Evolutionary conservation across 2,797 vertebrate species (phyloP).

Genomic region (Trachurus trachurus): DNA sequence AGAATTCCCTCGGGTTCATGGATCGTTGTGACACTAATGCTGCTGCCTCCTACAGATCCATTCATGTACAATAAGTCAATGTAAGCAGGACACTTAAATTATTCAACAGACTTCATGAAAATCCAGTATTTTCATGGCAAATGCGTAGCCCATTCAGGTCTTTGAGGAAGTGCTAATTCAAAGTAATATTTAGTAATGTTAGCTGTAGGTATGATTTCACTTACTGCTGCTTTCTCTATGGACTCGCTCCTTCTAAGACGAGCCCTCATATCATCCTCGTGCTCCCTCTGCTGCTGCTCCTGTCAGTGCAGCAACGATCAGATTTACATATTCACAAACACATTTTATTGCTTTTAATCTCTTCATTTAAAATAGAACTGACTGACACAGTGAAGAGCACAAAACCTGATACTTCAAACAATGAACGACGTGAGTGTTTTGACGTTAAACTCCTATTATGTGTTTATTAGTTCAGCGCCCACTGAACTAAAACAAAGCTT

Average conservation of each 20-base stretch:
- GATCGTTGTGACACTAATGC: constrained; percentile 87
- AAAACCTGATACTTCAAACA: constrained; percentile 10
- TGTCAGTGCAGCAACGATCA: constrained; percentile 57
- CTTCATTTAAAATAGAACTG: constrained; percentile 13
- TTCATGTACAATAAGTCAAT: background rate
- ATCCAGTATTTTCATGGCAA: background rate
- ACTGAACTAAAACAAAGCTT: background rate
- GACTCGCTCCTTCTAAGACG: constrained; percentile 85
- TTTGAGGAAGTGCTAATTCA: background rate
- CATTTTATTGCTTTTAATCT: background rate
- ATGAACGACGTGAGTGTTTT: constrained; percentile 6
- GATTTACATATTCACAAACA: constrained; percentile 13
- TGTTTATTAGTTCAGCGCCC: background rate
- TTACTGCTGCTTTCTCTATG: constrained; percentile 90
- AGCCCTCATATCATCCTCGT: constrained; percentile 86
- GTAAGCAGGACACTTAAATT: background rate
- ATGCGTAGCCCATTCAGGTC: background rate
- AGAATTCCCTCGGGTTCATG: constrained; percentile 89
- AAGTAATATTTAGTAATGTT: background rate
- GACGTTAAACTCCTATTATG: constrained; percentile 6
- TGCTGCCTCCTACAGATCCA: constrained; percentile 85
- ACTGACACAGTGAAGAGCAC: background rate
- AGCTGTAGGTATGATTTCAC: constrained; percentile 38
- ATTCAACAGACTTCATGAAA: background rate
- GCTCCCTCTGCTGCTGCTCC: constrained; percentile 88